phyloP scores from a whole-genome alignment of 2,797 vertebrate genomes.

The Pitangus sulphuratus region DNA sequence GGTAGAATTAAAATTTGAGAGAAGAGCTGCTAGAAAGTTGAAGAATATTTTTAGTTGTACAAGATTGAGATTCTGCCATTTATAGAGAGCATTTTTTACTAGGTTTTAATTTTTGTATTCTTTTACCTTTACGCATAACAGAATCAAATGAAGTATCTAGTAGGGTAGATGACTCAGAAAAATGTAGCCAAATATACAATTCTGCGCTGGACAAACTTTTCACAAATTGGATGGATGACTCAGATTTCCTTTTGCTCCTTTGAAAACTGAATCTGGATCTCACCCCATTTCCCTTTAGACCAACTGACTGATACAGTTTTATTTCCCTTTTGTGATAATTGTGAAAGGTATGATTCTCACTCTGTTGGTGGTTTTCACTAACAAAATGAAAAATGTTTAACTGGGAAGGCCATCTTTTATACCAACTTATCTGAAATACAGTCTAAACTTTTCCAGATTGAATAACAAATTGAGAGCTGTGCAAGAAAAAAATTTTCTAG shows the following conservation, averaged over 20 bases:
- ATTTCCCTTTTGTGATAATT: neutral
- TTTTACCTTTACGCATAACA: neutral
- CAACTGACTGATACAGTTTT: neutral
- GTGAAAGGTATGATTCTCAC: neutral
- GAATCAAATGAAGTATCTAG: neutral
- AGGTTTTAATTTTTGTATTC: conserved; percentile 28
- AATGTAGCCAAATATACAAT: neutral
- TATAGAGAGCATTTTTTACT: conserved; percentile 72
- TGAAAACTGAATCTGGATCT: neutral
- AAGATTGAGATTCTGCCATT: conserved; percentile 52
- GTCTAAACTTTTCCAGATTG: neutral
- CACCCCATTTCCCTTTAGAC: neutral
- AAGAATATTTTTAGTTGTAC: conserved; percentile 51
- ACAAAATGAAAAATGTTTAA: neutral
- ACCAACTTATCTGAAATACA: neutral
- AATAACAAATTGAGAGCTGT: neutral
- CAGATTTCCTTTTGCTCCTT: neutral
- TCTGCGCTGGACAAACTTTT: neutral
- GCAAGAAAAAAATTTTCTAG: neutral
- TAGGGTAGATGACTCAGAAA: neutral
- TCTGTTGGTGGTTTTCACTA: neutral
- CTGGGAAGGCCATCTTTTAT: neutral
- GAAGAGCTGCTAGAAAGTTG: conserved; percentile 46
- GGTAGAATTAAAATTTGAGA: conserved; percentile 52
- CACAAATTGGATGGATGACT: neutral